Evolutionary conservation across 2,888 invertebrate species (phyloP).

Genomic region (Elysia crispata): DNA sequence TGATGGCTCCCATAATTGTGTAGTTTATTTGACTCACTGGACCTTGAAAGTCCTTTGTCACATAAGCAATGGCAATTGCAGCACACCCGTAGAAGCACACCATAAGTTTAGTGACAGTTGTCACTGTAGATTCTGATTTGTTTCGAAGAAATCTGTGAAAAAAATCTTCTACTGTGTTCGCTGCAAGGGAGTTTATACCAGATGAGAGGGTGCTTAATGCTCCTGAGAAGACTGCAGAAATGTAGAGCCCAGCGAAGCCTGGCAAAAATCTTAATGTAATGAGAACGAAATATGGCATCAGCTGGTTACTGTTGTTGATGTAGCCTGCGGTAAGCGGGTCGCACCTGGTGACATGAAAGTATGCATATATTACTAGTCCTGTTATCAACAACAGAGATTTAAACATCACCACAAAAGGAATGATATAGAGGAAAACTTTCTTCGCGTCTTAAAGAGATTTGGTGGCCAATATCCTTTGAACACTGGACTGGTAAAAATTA

Average conservation of each 20-base stretch:
- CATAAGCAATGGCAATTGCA: slow-evolving; percentile 57
- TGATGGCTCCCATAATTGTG: slow-evolving; percentile 56
- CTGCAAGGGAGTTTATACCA: slow-evolving; percentile 64
- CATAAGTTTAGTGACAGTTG: slow-evolving; percentile 55
- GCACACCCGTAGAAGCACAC: slow-evolving; percentile 58
- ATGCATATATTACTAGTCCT: slow-evolving; percentile 60
- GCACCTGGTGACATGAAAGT: slow-evolving; percentile 57
- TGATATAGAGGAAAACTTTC: slow-evolving; percentile 48
- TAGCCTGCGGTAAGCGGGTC: slow-evolving; percentile 58
- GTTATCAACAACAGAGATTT: slow-evolving; percentile 53
- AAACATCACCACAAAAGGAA: slow-evolving; percentile 55
- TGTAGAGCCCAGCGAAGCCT: slow-evolving; percentile 60
- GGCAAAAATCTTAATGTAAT: slow-evolving; percentile 54
- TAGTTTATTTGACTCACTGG: slow-evolving; percentile 58
- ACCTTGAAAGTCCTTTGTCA: slow-evolving; percentile 54
- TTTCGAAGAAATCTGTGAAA: slow-evolving; percentile 48
- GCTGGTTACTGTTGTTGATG: slow-evolving; percentile 57
- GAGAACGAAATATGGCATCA: slow-evolving; percentile 61
- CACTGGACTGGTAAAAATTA: slow-evolving; percentile 58
- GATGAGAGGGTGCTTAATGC: slow-evolving; percentile 60
- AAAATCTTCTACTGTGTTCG: slow-evolving; percentile 63
- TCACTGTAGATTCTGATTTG: slow-evolving; percentile 52
- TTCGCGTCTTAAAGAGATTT: too few relatives aligned
- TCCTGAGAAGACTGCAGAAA: slow-evolving; percentile 62
- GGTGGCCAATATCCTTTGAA: slow-evolving; percentile 44